Conservation (phyloP, 2,797 vertebrate genomes). For the Channa striata region DNA sequence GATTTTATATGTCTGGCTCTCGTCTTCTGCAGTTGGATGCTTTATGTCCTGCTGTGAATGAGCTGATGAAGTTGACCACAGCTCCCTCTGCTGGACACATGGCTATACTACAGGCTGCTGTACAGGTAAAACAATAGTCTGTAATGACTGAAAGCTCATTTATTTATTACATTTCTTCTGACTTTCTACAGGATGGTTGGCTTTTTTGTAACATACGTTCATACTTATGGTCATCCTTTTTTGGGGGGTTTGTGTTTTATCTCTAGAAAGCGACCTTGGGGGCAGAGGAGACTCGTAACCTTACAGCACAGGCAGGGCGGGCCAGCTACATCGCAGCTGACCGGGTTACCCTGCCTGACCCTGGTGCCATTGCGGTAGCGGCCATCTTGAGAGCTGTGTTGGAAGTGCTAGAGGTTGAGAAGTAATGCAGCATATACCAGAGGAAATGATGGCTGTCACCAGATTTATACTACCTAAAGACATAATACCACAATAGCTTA, state of each 20-base stretch:
- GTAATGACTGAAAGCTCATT: background rate
- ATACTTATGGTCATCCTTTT: too few species aligned
- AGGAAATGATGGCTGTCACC: background rate
- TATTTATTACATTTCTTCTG: background rate
- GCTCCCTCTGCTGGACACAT: constrained; percentile 72
- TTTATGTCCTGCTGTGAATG: constrained; percentile 88
- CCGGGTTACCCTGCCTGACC: constrained; percentile 87
- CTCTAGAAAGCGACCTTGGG: constrained; percentile 86
- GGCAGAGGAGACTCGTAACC: constrained; percentile 88
- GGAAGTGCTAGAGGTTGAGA: constrained; percentile 73
- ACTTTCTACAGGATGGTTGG: background rate
- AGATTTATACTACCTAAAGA: background rate
- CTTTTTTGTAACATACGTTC: background rate
- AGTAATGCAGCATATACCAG: constrained; percentile 8
- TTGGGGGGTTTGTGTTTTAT: too few species aligned
- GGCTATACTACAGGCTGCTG: constrained; percentile 82
- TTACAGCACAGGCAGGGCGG: constrained; percentile 90
- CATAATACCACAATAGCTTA: too few species aligned
- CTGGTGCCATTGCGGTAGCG: constrained; percentile 89
- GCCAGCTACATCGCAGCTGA: constrained; percentile 92
- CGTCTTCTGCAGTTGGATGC: constrained; percentile 88
- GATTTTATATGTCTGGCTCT: background rate
- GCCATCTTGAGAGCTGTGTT: constrained; percentile 86
- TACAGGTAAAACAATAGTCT: constrained; percentile 78
- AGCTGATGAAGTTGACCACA: constrained; percentile 82